Conservation (phyloP, 2,797 vertebrate species). For the Taeniopygia guttata region DNA sequence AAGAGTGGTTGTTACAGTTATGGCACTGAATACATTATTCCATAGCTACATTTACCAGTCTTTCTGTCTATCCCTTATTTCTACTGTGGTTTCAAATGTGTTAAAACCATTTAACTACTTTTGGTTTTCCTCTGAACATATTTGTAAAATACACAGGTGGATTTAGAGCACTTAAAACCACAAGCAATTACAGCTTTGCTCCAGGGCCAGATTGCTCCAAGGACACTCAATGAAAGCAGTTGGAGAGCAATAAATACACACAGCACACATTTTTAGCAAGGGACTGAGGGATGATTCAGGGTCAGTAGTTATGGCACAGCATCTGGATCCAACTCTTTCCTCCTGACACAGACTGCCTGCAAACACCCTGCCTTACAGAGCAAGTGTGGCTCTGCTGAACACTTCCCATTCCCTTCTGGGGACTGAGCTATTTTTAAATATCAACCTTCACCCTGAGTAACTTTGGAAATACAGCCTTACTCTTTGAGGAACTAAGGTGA, state of each 20-base stretch:
- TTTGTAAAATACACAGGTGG: constrained; percentile 26
- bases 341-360: not conserved
- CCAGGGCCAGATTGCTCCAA: not conserved
- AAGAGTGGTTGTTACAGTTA: not conserved
- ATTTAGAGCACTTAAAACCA: constrained; percentile 35
- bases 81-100: not conserved
- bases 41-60: not conserved
- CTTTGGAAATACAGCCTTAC: not conserved
- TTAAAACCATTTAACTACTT: constrained; percentile 1
- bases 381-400: not conserved
- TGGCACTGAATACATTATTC: not conserved
- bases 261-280: not conserved
- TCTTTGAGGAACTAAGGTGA: not conserved
- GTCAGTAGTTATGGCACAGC: not conserved
- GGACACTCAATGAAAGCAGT: not conserved
- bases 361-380: not conserved
- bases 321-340: not conserved
- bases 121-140: not conserved
- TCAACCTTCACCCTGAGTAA: not conserved
- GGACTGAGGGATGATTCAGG: not conserved
- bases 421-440: not conserved
- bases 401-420: not conserved
- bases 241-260: not conserved
- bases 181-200: constrained; percentile 35
- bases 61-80: not conserved